Percentiles rank a stretch among this genome's conserved stretches.
Conservation (phyloP, 2,888 invertebrate genomes). For the Yponomeuta evonymella region DNA sequence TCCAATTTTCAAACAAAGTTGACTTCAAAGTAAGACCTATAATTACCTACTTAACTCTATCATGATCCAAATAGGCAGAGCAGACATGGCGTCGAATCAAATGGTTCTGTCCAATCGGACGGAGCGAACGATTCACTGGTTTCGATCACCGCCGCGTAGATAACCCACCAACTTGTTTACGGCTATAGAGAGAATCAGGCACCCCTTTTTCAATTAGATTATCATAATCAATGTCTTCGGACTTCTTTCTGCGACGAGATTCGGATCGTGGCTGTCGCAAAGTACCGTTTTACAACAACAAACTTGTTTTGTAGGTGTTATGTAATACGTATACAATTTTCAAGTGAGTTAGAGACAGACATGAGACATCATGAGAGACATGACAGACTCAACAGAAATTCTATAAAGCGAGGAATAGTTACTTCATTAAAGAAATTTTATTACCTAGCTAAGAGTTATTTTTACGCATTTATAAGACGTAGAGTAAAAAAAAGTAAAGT, state of each 20-base stretch:
- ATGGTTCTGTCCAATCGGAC: conserved; percentile 1
- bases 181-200: background rate
- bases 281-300: conserved; percentile 13
- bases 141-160: background rate
- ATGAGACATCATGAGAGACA: too few species aligned
- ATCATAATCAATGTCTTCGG: conserved; percentile 7
- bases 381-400: too few species aligned
- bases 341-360: too few species aligned
- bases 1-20: too few species aligned
- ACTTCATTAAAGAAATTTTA: too few species aligned
- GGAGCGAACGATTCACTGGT: conserved; percentile 2
- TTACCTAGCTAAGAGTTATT: too few species aligned
- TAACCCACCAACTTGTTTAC: conserved; percentile 8
- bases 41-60: background rate
- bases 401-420: too few species aligned
- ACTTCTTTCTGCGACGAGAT: background rate
- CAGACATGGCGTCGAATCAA: conserved; percentile 5
- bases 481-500: too few species aligned
- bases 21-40: background rate
- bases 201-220: conserved; percentile 6
- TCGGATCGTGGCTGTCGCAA: background rate
- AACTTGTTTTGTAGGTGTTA: too few species aligned
- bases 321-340: too few species aligned
- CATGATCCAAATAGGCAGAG: background rate
- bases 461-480: too few species aligned